Conservation (phyloP, 2,888 invertebrate genomes). For the Drepanosiphum platanoidis region DNA sequence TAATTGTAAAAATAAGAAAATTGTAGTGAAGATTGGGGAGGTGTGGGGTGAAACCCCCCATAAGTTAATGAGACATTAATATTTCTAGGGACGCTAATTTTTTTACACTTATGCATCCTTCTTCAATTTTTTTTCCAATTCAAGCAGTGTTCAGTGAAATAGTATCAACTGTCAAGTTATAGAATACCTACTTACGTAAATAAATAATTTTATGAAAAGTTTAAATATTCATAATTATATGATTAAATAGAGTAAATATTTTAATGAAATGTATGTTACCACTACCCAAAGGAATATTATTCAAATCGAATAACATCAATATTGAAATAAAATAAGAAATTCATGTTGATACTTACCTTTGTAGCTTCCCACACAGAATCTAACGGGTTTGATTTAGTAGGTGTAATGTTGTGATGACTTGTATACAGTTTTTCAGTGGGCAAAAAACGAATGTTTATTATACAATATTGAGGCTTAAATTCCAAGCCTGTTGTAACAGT, state of each 20-base stretch:
- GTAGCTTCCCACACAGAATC: slow-evolving; percentile 50
- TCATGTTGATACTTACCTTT: slow-evolving; percentile 3
- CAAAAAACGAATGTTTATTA: slow-evolving; percentile 60
- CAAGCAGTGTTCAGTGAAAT: no score
- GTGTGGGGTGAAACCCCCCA: no score
- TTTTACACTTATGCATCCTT: no score
- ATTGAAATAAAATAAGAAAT: neutral
- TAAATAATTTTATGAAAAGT: no score
- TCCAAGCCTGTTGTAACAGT: slow-evolving; percentile 47
- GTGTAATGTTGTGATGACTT: slow-evolving; percentile 14
- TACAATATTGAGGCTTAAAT: slow-evolving; percentile 64
- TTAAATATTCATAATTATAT: no score
- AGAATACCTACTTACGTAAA: neutral
- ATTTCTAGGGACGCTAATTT: no score
- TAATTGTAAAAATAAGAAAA: no score
- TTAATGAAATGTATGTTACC: neutral
- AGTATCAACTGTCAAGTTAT: no score
- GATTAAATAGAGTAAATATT: neutral
- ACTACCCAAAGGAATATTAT: neutral
- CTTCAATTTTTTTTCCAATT: no score
- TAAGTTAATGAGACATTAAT: no score
- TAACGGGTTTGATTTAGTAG: slow-evolving; percentile 5
- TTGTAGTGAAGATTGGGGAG: no score
- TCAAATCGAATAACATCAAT: neutral
- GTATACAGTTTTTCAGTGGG: slow-evolving; percentile 32